phyloP scores from a whole-genome alignment of 2,113 vertebrate species.

The Muntiacus reevesi region DNA sequence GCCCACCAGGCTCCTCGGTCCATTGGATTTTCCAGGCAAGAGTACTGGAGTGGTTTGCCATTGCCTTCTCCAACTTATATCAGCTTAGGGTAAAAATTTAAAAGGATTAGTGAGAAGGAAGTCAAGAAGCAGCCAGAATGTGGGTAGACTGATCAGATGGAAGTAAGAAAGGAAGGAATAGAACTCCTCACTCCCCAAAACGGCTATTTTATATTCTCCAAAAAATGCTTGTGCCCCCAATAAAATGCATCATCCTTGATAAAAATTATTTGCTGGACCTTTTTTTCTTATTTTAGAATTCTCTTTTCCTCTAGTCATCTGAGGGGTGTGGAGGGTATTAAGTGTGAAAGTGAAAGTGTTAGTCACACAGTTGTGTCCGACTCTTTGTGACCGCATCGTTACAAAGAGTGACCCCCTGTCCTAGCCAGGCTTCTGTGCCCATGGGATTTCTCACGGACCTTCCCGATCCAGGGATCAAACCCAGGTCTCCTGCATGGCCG shows the following conservation, averaged over 20 bases:
- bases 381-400: not conserved
- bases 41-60: too few relatives aligned
- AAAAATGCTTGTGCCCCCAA: not conserved
- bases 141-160: fast-evolving
- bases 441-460: not conserved
- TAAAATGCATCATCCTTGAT: not conserved
- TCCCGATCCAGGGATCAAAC: not conserved
- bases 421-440: not conserved
- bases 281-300: not conserved
- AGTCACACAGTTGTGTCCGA: not conserved
- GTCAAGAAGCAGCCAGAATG: not conserved
- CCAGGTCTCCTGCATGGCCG: not conserved
- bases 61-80: too few relatives aligned
- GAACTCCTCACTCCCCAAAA: fast-evolving
- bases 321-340: not conserved
- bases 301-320: not conserved
- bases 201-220: not conserved
- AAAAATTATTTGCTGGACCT: not conserved
- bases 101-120: not conserved
- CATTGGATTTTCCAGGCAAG: too few relatives aligned
- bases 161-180: fast-evolving
- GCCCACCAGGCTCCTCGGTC: too few relatives aligned
- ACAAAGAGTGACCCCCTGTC: not conserved
- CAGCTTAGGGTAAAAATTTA: not conserved
- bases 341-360: not conserved